Evolutionary conservation across 2,888 invertebrate genomes (phyloP), one percentile per base, ranked within the genome.

Genomic region (Dysmachus trigonus): DNA sequence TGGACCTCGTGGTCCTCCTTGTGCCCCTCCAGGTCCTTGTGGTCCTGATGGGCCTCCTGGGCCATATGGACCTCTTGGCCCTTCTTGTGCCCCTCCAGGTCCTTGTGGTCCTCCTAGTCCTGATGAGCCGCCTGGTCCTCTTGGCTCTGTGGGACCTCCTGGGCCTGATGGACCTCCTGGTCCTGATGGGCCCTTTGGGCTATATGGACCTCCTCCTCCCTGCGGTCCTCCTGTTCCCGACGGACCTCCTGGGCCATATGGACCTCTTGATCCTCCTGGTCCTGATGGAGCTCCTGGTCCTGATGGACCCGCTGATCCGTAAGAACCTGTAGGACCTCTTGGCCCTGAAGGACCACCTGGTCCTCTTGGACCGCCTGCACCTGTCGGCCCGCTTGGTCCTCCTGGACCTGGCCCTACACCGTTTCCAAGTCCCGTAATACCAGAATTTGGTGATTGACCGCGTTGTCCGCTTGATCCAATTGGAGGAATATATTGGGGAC

Each of bases 291-390:
- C 83, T 53, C 38, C 33, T 51, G 35, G 62, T 22, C 27, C 35
- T 5, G 8, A 13, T 73, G 31, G 73, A 15, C 72, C 79, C 30
- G 18, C 27, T 7, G 81, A 77, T n/a, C 71, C 30, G 2, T 71
- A 18, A n/a, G 81, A 38, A 27, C 71, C 71, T 41, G 7, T 1
- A 2, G 22, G 22, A 2, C 30, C 71, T 33, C 18, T 79, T 1
- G 86, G 85, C 0, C 88, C 81, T 8, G 89, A 88, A 22, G 82
- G 73, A 7, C 22, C 73, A 7, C n/a, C n/a, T n/a, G 79, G 79
- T 41, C 41, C 41, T 3, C 41, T 41, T 30, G 22, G 71, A 30
- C 10, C n/a, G n/a, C n/a, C n/a, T n/a, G n/a, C n/a, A n/a, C n/a
- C n/a, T n/a, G n/a, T n/a, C n/a, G n/a, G n/a, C n/a, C n/a, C n/a